Evolutionary conservation across 2,888 invertebrate species (phyloP), one percentile per base, ranked within the genome.

Genomic region (Dolomedes plantarius): DNA sequence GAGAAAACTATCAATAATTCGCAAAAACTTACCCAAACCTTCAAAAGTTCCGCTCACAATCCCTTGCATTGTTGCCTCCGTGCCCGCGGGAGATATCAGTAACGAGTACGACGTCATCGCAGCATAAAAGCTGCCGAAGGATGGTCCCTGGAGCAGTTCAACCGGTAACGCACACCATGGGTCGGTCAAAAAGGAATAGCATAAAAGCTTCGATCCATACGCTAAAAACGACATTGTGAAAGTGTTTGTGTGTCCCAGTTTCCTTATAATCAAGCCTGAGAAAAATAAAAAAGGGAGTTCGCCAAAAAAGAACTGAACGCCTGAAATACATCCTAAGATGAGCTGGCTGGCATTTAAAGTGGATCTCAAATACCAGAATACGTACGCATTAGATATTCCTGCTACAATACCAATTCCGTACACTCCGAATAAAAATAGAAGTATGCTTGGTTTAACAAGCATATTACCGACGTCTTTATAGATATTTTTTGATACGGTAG

Each of bases 41-140:
- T 97, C 97, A 90, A 96, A 97, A 67, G 96, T 93, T 0, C 96
- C 96, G n/a, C 97, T 96, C 28, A 96, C 95, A 62, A 97, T 92
- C 75, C 97, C 97, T 93, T 96, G 96, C 90, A 97, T 94, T 16
- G 97, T 97, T 0, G 96, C 95, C 31, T 88, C 88, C 11, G 86
- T 81, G 28, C 88, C 88, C 62, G 27, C 19, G 0, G 86, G 85
- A 1, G 88, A 65, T 13, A 81, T 50, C 0, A 62, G 23, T 72
- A 85, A 86, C 0, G 85, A 75, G n/a, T 88, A 88, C 0, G 80
- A 80, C 9, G 89, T 87, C 89, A 89, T 89, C 0, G 86, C 81
- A 19, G 89, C 94, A 90, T 97, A 97, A 90, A 96, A 95, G 90
- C 97, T 93, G 23, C 97, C 97, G 91, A 96, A 96, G 0, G 97